These are phyloP conservation scores for Megalonaias nervosa DNA, from an alignment of 1,140 invertebrate genomes.

Conservation along the genomic window DNA sequence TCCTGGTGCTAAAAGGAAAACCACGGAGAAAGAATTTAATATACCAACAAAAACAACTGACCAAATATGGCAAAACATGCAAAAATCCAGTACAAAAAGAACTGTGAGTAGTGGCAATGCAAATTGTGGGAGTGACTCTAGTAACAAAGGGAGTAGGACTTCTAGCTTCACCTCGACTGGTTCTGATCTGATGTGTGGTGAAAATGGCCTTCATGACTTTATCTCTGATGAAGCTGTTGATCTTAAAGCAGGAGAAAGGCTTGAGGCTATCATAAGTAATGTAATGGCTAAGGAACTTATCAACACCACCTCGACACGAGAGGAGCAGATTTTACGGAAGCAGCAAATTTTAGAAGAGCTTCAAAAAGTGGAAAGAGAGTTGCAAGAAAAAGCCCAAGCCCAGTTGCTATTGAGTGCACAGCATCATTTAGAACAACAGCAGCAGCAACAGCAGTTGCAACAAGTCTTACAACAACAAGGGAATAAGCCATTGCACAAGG, in stretches of 20 bases:
- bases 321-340: conserved; percentile 81
- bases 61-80: conserved; percentile 48
- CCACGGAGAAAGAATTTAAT: conserved; percentile 48
- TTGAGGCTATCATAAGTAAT: conserved; percentile 70
- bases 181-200: conserved; percentile 26
- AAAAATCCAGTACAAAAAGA: conserved; percentile 49
- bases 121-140: conserved; percentile 39
- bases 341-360: conserved; percentile 86
- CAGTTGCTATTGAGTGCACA: conserved; percentile 69
- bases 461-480: conserved; percentile 23
- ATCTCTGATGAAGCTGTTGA: conserved; percentile 42
- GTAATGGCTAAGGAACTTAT: conserved; percentile 70
- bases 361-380: conserved; percentile 82
- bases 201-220: conserved; percentile 26
- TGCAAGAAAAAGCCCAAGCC: conserved; percentile 78
- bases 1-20: conserved; percentile 28
- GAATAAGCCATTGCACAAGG: conserved; percentile 8
- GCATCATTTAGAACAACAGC: conserved; percentile 61
- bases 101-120: conserved; percentile 37
- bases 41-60: conserved; percentile 45
- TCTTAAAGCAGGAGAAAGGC: conserved; percentile 67
- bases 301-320: conserved; percentile 70
- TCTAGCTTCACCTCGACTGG: conserved; percentile 30
- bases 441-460: conserved; percentile 50
- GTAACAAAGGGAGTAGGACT: conserved; percentile 27